A percentile compares a stretch with the other conserved stretches of the same genome.
phyloP scores from a whole-genome alignment of 2,113 vertebrate genomes.

The Pristiophorus japonicus region DNA sequence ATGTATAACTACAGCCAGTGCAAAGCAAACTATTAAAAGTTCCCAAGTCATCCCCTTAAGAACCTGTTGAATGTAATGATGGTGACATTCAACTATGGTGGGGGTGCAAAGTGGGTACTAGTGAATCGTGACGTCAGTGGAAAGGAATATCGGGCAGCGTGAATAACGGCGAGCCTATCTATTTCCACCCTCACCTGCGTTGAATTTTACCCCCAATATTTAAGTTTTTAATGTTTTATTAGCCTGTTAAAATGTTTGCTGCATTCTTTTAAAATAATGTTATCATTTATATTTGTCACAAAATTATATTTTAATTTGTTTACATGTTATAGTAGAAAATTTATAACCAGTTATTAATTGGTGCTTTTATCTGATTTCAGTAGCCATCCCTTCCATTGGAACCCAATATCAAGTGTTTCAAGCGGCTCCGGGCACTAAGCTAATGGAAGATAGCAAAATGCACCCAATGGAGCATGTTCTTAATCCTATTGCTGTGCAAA shows the following conservation, averaged over 20 bases:
- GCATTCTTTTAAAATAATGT: background rate
- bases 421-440: slow-evolving; percentile 69
- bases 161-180: background rate
- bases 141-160: background rate
- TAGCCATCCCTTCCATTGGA: slow-evolving; percentile 77
- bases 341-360: background rate
- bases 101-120: background rate
- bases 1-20: background rate
- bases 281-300: background rate
- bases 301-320: background rate
- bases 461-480: slow-evolving; percentile 87
- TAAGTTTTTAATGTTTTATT: background rate
- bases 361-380: slow-evolving; percentile 54
- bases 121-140: background rate
- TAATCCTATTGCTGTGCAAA: slow-evolving; percentile 82
- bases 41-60: background rate
- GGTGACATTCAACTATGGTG: background rate
- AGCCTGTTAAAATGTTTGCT: background rate
- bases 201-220: background rate
- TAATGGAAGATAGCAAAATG: slow-evolving; percentile 91
- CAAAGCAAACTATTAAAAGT: background rate
- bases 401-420: slow-evolving; percentile 90
- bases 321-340: background rate
- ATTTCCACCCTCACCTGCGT: background rate
- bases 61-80: background rate